These are phyloP conservation scores for Daubentonia madagascariensis DNA, from an alignment of 2,113 vertebrate genomes.

Conservation along the genomic window DNA sequence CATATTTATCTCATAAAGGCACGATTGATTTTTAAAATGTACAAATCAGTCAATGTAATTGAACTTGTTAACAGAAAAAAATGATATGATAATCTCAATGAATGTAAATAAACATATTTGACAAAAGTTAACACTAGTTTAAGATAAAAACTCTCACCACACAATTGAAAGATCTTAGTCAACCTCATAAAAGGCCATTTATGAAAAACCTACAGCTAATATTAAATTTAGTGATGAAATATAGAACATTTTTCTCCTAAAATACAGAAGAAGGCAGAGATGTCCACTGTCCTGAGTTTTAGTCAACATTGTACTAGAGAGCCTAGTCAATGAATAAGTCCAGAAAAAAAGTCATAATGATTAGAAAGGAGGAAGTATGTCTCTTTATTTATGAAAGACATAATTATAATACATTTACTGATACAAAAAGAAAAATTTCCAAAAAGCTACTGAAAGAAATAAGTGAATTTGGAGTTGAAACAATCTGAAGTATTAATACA, in stretches of 20 bases:
- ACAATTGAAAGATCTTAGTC: neutral
- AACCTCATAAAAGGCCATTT: neutral
- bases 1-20: neutral
- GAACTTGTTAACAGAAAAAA: neutral
- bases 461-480: neutral
- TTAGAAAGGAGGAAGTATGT: neutral
- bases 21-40: neutral
- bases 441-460: neutral
- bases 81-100: neutral
- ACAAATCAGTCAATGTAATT: neutral
- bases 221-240: neutral
- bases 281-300: neutral
- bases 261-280: neutral
- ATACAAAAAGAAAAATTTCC: neutral
- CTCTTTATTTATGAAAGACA: neutral
- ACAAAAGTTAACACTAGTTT: neutral
- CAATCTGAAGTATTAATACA: neutral
- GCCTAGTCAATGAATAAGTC: neutral
- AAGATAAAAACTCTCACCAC: neutral
- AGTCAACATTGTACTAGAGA: neutral
- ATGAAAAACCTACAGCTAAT: neutral
- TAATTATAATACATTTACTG: neutral
- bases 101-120: neutral
- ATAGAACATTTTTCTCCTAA: neutral
- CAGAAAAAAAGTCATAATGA: neutral